Evolutionary conservation across 2,888 invertebrate species (phyloP).

Genomic region (Lochmaea capreae): DNA sequence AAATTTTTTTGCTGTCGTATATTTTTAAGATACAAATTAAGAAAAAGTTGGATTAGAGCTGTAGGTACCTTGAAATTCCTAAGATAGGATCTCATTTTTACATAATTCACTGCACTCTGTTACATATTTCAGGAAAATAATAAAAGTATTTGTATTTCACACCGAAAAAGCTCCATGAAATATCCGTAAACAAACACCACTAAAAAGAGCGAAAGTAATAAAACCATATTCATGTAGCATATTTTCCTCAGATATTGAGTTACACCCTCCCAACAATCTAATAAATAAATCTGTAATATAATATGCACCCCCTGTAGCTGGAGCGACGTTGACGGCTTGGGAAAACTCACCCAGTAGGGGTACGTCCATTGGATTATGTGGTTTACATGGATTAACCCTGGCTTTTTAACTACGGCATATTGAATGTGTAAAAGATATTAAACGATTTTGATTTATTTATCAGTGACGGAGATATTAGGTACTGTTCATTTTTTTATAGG

Average conservation of each 20-base stretch:
- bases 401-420: constrained; percentile 64
- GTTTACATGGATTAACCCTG: constrained; percentile 64
- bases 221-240: constrained; percentile 60
- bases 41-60: no score
- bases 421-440: constrained; percentile 65
- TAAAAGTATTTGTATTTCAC: not conserved
- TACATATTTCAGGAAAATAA: not conserved
- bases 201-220: constrained; percentile 51
- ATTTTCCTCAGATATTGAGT: constrained; percentile 61
- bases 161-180: not conserved
- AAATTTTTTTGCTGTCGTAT: no score
- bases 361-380: constrained; percentile 61
- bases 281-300: constrained; percentile 64
- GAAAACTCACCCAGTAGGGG: constrained; percentile 49
- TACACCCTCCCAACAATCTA: constrained; percentile 61
- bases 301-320: constrained; percentile 61
- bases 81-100: not conserved
- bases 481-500: not conserved
- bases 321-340: constrained; percentile 48
- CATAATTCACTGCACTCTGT: not conserved
- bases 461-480: constrained; percentile 24
- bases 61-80: no score
- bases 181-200: constrained; percentile 43
- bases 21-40: no score
- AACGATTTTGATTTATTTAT: constrained; percentile 53